phyloP scores from a whole-genome alignment of 53 echinoderm and acorn worm genomes.

The Patiria pectinifera region DNA sequence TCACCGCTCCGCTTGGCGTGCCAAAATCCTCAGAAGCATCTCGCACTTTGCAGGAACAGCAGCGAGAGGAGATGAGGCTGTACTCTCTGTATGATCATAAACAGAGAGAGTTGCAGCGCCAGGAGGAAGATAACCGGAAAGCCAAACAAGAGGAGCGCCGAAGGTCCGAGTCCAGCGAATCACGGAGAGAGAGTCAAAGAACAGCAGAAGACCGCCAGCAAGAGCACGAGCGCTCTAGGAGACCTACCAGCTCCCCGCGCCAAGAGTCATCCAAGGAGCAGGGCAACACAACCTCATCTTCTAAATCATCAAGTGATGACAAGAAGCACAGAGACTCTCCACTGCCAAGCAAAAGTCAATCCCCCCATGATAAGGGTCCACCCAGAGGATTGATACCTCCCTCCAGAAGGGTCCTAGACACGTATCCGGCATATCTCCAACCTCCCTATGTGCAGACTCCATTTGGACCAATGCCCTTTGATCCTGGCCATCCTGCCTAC shows the following conservation, averaged over 20 bases:
- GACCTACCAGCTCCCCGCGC: constrained; percentile 49
- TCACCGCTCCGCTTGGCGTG: constrained; percentile 21
- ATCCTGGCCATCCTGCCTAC: constrained; percentile 88
- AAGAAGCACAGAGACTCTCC: constrained; percentile 67
- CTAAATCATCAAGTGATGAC: constrained; percentile 55
- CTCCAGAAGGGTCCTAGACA: constrained; percentile 68
- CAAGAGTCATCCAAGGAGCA: constrained; percentile 52
- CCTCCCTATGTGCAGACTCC: constrained; percentile 73
- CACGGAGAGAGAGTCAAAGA: constrained; percentile 57
- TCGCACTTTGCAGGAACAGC: constrained; percentile 59
- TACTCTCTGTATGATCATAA: constrained; percentile 80
- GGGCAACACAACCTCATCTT: constrained; percentile 9
- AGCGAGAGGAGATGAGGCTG: constrained; percentile 83
- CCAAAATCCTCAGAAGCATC: constrained; percentile 35
- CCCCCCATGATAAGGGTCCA: constrained; percentile 41
- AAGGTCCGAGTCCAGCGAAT: constrained; percentile 56
- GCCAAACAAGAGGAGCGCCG: constrained; percentile 63
- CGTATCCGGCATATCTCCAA: constrained; percentile 77
- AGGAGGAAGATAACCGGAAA: constrained; percentile 72
- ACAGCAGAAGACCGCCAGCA: constrained; percentile 40
- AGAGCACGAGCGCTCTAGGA: constrained; percentile 57
- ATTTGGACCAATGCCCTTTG: constrained; percentile 83
- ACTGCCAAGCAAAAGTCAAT: constrained; percentile 44
- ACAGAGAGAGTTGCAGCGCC: constrained; percentile 77
- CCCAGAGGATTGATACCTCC: constrained; percentile 51